phyloP scores from a whole-genome alignment of 2,888 invertebrate genomes.

The Steinernema carpocapsae region DNA sequence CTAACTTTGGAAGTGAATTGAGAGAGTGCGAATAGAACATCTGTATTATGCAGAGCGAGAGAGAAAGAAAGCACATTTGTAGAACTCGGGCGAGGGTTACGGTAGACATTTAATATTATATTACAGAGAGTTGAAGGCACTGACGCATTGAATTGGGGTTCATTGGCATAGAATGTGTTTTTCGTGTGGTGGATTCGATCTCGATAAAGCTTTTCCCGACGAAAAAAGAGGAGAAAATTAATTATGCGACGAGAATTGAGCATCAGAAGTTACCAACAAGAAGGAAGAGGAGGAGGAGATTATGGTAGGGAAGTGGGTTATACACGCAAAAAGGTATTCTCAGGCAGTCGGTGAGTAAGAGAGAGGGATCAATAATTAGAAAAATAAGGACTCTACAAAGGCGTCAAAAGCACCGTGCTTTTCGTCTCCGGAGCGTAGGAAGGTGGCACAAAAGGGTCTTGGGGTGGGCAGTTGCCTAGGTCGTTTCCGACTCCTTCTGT shows the following conservation, averaged over 20 bases:
- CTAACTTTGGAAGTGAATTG: constrained; percentile 32
- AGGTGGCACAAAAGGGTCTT: constrained; percentile 66
- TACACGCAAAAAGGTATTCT: constrained; percentile 28
- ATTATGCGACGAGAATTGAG: constrained; percentile 32
- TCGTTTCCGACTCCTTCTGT: background rate
- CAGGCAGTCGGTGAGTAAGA: constrained; percentile 27
- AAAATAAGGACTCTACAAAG: constrained; percentile 47
- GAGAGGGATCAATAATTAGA: background rate
- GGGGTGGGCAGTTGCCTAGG: constrained; percentile 37
- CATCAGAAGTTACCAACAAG: background rate
- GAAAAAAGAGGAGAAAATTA: background rate
- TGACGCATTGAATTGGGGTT: background rate
- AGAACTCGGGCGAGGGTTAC: background rate
- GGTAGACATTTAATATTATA: background rate
- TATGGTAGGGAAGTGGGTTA: constrained; percentile 13
- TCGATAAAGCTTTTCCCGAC: constrained; percentile 20
- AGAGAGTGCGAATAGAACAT: constrained; percentile 32
- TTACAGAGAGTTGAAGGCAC: constrained; percentile 11
- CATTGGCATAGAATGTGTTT: background rate
- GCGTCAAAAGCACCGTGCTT: constrained; percentile 65
- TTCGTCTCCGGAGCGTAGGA: constrained; percentile 65
- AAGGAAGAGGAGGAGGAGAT: constrained; percentile 20
- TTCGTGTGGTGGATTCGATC: background rate
- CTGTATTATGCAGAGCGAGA: constrained; percentile 18
- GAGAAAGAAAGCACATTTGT: background rate